Base-by-base conservation (phyloP, 2,797 vertebrate species). In the Psittacula derbiana region DNA sequence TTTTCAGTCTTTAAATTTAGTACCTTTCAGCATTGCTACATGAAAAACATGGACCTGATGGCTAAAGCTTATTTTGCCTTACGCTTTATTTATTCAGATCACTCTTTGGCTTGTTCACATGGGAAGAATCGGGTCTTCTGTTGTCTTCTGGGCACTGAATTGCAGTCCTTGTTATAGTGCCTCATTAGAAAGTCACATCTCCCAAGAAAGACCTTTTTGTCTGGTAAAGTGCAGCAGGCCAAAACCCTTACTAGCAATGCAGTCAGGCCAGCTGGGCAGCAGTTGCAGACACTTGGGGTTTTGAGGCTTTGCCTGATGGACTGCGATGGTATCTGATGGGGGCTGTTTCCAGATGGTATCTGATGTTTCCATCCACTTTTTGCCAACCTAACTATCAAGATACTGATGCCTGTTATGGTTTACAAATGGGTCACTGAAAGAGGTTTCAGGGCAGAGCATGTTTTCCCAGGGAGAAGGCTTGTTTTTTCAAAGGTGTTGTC, bases 71-170 rank as follows among this genome's bases (percentile, higher is more conserved):
- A 38, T 41, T 75, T 83, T 78, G 40, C 52, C 57, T 64, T 40
- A 16, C 0, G 0, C 50, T 70, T 78, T 52, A 47, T 76, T 87
- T 53, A 75, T 90, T 81, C 58, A 53, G 67, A 10, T 49, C 0
- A 0, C 57, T 44, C 25, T 80, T 88, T 2, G 8, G 36, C 8
- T 1, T 30, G n/a, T 44, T 91, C 69, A 23, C 1, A 0, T 27
- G 75, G 67, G 65, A 64, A 60, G 75, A 47, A 74, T 61, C 3
- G 5, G 67, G 20, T 33, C 44, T 74, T 27, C 40, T 78, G 2
- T 76, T 85, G 74, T 91, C 66, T 60, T 33, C 75, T 83, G 73
- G 44, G 64, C 33, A 4, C 53, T 88, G 89, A 92, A 92, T 76
- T 25, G n/a, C 62, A 40, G 80, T 21, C 70, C 73, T 81, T 92